Evolutionary conservation across 2,888 invertebrate species (phyloP).

Genomic region (Ellobium chinense): DNA sequence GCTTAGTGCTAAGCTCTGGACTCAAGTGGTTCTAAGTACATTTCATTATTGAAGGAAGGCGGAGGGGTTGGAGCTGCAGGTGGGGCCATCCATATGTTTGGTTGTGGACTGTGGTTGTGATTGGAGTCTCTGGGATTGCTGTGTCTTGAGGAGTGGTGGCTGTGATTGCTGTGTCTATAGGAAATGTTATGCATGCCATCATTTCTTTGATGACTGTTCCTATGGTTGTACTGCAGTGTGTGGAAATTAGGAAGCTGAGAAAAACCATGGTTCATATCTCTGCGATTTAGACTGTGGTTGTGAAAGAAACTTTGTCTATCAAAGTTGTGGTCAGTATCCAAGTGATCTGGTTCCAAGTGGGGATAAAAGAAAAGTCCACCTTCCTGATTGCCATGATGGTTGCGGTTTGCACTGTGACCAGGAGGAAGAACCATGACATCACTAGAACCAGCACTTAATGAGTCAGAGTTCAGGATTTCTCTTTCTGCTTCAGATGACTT

Average conservation of each 20-base stretch:
- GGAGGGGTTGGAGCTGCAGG: constrained; percentile 38
- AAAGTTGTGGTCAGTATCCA: not conserved
- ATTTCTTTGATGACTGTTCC: not conserved
- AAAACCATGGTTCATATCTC: constrained; percentile 10
- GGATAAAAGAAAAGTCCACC: constrained; percentile 28
- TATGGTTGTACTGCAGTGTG: constrained; percentile 26
- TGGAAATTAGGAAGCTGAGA: constrained; percentile 14
- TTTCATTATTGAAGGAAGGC: constrained; percentile 48
- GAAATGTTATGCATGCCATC: not conserved
- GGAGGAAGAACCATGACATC: constrained; percentile 45
- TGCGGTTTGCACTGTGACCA: not conserved
- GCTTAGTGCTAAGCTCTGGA: constrained; percentile 42
- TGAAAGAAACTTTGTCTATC: constrained; percentile 4
- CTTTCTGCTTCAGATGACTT: constrained; percentile 46
- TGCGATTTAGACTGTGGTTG: constrained; percentile 29
- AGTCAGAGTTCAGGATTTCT: constrained; percentile 43
- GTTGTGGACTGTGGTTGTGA: not conserved
- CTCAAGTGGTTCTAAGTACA: constrained; percentile 50
- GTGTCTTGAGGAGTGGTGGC: not conserved
- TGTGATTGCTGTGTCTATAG: not conserved
- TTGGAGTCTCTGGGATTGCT: not conserved
- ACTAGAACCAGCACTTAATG: constrained; percentile 40
- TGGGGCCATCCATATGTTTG: constrained; percentile 42
- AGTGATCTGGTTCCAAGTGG: constrained; percentile 19
- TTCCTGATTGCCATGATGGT: not conserved